Evolutionary conservation across 2,797 vertebrate genomes (phyloP).

Genomic region (Taeniopygia guttata): DNA sequence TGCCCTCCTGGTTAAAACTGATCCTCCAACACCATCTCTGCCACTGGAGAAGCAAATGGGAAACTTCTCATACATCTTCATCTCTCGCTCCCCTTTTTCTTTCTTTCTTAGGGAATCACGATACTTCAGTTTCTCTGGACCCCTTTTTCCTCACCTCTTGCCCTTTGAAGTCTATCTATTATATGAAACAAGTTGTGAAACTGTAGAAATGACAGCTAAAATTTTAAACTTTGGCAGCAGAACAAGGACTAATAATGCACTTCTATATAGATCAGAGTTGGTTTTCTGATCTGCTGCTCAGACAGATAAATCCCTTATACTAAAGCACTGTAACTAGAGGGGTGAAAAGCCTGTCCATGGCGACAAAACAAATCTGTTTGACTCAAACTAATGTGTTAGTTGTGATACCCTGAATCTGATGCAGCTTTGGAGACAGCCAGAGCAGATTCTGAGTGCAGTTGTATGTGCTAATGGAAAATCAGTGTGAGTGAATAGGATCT

Average conservation of each 20-base stretch:
- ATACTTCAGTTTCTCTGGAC: background rate
- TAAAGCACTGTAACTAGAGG: background rate
- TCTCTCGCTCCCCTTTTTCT: background rate
- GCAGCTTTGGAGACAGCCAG: background rate
- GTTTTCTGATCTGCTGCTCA: background rate
- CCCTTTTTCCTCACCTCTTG: background rate
- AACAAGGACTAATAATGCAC: background rate
- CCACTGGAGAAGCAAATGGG: background rate
- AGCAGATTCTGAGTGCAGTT: background rate
- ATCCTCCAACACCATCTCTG: background rate
- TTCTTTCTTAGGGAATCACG: background rate
- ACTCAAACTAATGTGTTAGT: accelerated
- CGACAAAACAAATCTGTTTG: background rate
- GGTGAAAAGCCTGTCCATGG: background rate
- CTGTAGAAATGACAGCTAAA: background rate
- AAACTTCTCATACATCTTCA: background rate
- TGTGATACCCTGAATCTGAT: background rate
- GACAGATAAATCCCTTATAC: background rate
- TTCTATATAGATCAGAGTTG: background rate
- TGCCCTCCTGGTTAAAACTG: slow-evolving; percentile 33
- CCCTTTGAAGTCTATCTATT: background rate
- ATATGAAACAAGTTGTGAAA: background rate
- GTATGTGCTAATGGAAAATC: background rate
- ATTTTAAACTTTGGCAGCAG: background rate
- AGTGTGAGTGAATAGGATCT: background rate